A percentile compares a stretch with the other conserved stretches of the same genome.
phyloP scores from a whole-genome alignment of 1,140 invertebrate genomes.

The Andricus grossulariae region DNA sequence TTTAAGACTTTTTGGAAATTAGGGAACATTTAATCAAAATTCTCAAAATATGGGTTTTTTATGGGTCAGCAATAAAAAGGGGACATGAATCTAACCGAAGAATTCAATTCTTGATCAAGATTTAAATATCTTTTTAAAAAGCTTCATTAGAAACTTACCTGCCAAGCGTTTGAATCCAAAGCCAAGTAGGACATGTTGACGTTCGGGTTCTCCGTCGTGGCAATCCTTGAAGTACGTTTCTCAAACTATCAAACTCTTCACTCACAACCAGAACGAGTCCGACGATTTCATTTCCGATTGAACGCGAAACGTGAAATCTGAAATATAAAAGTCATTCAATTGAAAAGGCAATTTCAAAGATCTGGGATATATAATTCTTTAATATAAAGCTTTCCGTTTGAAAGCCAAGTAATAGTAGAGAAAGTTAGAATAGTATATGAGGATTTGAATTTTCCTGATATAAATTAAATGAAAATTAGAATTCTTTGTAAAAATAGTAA shows the following conservation, averaged over 20 bases:
- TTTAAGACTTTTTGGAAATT: too few species aligned
- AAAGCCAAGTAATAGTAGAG: too few species aligned
- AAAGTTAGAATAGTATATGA: too few species aligned
- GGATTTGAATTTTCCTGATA: too few species aligned
- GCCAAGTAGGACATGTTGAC: slow-evolving; percentile 74
- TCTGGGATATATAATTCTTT: background rate
- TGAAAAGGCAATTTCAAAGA: slow-evolving; percentile 27
- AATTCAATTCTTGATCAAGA: slow-evolving; percentile 3
- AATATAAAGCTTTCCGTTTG: background rate
- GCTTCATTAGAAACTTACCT: slow-evolving; percentile 61
- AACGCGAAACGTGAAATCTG: slow-evolving; percentile 37
- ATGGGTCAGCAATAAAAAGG: too few species aligned
- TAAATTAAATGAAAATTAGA: too few species aligned
- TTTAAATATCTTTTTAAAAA: slow-evolving; percentile 3
- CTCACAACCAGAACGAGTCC: slow-evolving; percentile 59
- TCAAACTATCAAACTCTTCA: slow-evolving; percentile 50
- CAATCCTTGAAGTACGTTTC: slow-evolving; percentile 48
- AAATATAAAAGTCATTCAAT: slow-evolving; percentile 10
- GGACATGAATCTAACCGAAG: too few species aligned
- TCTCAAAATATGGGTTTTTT: too few species aligned
- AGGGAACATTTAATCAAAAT: too few species aligned
- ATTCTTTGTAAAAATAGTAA: too few species aligned
- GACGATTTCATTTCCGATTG: slow-evolving; percentile 49
- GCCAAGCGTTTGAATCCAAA: slow-evolving; percentile 74
- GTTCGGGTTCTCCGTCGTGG: slow-evolving; percentile 59